phyloP scores from a whole-genome alignment of 2,113 vertebrate genomes.

The Ahaetulla prasina region DNA sequence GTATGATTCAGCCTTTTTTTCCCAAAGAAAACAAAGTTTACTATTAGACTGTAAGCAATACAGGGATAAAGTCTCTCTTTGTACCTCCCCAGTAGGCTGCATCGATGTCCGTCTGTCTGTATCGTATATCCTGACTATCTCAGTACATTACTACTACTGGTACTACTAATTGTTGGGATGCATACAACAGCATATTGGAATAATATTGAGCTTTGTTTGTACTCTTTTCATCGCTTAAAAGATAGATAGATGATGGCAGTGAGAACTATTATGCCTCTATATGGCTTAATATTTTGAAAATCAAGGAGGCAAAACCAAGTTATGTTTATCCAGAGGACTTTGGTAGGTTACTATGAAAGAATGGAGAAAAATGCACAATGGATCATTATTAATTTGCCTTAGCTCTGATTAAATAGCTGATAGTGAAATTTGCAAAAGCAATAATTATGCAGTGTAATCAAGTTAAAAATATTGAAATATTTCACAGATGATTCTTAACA shows the following conservation, averaged over 20 bases:
- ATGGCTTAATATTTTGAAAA: neutral
- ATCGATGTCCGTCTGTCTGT: neutral
- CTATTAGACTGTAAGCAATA: neutral
- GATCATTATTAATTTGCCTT: neutral
- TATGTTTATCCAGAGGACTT: neutral
- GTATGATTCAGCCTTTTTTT: neutral
- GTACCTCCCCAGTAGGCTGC: neutral
- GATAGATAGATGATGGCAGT: neutral
- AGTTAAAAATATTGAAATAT: neutral
- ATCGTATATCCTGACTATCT: neutral
- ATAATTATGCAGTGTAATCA: slow-evolving; percentile 7
- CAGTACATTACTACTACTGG: neutral
- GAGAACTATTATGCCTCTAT: neutral
- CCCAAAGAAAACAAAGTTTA: neutral
- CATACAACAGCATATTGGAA: neutral
- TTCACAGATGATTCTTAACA: neutral
- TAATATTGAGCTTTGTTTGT: neutral
- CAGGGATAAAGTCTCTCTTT: neutral
- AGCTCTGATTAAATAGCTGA: slow-evolving; percentile 4
- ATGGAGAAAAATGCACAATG: neutral
- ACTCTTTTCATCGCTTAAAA: neutral
- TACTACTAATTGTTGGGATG: neutral
- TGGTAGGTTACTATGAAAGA: neutral
- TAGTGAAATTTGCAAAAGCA: neutral
- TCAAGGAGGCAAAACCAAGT: neutral